Percentiles rank a stretch among this genome's conserved stretches.
Evolutionary conservation across 2,888 invertebrate genomes (phyloP).

Genomic region (Epinotia bilunana): DNA sequence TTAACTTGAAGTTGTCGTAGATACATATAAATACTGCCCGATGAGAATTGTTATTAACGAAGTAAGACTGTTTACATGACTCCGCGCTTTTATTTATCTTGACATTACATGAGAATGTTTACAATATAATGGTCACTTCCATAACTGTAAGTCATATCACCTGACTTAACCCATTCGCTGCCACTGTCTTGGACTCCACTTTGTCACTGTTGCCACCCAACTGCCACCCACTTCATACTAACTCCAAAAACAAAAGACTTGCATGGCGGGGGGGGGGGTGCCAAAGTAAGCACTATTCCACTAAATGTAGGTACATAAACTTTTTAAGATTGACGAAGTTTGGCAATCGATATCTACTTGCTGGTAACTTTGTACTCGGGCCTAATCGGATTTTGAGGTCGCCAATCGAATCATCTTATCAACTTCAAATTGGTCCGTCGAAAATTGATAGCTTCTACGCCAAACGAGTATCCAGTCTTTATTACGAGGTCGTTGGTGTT

Average conservation of each 20-base stretch:
- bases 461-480: slow-evolving; percentile 13
- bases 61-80: not conserved
- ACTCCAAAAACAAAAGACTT: too few relatives aligned
- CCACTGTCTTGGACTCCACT: too few relatives aligned
- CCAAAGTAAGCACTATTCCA: too few relatives aligned
- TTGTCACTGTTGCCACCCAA: too few relatives aligned
- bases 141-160: not conserved
- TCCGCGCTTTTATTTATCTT: not conserved
- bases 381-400: slow-evolving; percentile 35
- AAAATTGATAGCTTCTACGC: slow-evolving; percentile 28
- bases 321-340: slow-evolving; percentile 21
- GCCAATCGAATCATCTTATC: slow-evolving; percentile 35
- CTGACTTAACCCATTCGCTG: not conserved
- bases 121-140: not conserved
- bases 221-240: too few relatives aligned
- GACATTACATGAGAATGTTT: not conserved
- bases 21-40: slow-evolving; percentile 30
- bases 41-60: not conserved
- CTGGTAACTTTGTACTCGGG: slow-evolving; percentile 28
- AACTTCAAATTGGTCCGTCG: slow-evolving; percentile 35
- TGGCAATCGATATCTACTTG: slow-evolving; percentile 31
- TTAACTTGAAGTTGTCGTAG: slow-evolving; percentile 45
- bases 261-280: too few relatives aligned
- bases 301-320: slow-evolving; percentile 4
- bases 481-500: not conserved